Evolutionary conservation across 2,113 vertebrate species (phyloP), one percentile per base, ranked within the genome.

Genomic region (Dicrurus megarhynchus): DNA sequence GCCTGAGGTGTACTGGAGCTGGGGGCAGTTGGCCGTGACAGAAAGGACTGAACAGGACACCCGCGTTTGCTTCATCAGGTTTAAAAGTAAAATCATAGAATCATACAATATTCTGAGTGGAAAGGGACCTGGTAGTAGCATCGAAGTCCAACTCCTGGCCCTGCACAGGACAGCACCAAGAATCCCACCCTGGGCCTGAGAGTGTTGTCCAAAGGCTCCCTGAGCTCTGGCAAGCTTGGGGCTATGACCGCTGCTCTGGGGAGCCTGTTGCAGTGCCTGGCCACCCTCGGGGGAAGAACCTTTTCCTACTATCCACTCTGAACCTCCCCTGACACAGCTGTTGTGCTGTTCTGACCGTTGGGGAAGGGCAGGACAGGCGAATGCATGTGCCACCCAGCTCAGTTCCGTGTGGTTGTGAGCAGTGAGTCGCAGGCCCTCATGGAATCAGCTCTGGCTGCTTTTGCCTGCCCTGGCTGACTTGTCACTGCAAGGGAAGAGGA

Each of bases 371-470:
- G 61, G 49, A 15, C 24, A 3, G 60, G 57, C 12, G 35, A 4
- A 32, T 35, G 0, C 2, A 3, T 1, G 23, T 77, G 60, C 37
- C 42, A 17, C 27, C 41, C 24, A 1, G 7, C n/a, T 75, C 55
- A 42, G 47, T n/a, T n/a, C 15, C 1, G 0, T 8, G 44, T 37
- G 59, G 8, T 6, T 42, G 44, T 7, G 35, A 84, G 89, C 73
- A 44, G 35, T 7, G 4, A n/a, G 49, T n/a, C 0, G 0, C 65
- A 64, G 41, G 13, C n/a, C 39, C 42, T 60, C 0, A 0, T 27
- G 32, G 28, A 42, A 68, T 60, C 44, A 17, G 33, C 68, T 77
- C 20, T 0, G 35, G 27, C 81, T 80, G 71, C 87, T 84, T 89
- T 67, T 30, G 18, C 41, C 44, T 68, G 50, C 46, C 61, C 59